Evolutionary conservation across 2,888 invertebrate genomes (phyloP), one percentile per base, ranked within the genome.

Genomic region (Nephrotoma guestfalica): DNA sequence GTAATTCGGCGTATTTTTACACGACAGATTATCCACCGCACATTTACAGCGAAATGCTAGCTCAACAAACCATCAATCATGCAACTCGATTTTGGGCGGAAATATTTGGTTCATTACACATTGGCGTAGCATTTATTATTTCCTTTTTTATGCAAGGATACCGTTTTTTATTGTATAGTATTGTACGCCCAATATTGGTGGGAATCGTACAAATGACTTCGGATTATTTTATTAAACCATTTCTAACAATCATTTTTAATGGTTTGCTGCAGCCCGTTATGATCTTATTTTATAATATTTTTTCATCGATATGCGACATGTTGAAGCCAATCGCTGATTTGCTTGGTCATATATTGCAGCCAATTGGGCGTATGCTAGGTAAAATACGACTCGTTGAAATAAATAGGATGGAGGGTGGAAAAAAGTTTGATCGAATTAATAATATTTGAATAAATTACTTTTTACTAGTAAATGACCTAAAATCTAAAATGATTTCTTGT

Each of bases 41-140:
- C 41, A 90, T 94, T 9, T 89, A 91, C 13, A 92, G 94, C 0
- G 94, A 94, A 87, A 90, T 92, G 43, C 89, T 93, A 41, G 93
- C 94, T 0, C 93, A 94, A 88, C 93, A 93, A 88, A 93, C 94
- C 0, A 94, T 94, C 87, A 90, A 91, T 86, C 93, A 93, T 87
- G 93, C 94, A 1, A 94, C 93, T 0, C 92, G 92, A 88, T 94
- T 94, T 89, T 95, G 95, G 94, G 94, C 94, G 0, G 94, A 95
- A 89, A 91, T 94, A 87, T 95, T 94, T 89, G 94, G 94, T 0
- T 92, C 93, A 1, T 89, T 94, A 40, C 94, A 95, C 89, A 93
- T 95, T 86, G 93, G 92, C 42, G 91, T 93, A 7, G 92, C 94
- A 0, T 94, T 94, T 88, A 88, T 94, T 5, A 93, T 94, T 0